A percentile compares a stretch with the other conserved stretches of the same genome.
Evolutionary conservation across 2,888 invertebrate species (phyloP).

Genomic region (Drosophila kokeensis): DNA sequence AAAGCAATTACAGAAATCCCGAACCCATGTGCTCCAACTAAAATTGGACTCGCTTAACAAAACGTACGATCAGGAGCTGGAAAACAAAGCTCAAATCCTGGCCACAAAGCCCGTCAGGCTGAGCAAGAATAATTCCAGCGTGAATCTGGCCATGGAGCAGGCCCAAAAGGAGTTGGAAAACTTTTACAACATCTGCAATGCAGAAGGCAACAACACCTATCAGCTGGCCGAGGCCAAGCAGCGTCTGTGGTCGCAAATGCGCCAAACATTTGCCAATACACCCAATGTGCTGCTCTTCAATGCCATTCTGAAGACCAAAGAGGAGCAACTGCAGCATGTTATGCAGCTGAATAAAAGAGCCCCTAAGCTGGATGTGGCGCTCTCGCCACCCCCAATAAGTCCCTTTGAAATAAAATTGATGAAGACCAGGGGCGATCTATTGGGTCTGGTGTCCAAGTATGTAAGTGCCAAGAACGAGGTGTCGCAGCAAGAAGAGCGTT

Average conservation of each 20-base stretch:
- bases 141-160: conserved; percentile 72
- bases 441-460: conserved; percentile 79
- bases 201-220: conserved; percentile 49
- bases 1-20: conserved; percentile 61
- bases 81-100: conserved; percentile 67
- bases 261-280: conserved; percentile 76
- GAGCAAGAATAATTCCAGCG: conserved; percentile 75
- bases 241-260: conserved; percentile 80
- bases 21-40: conserved; percentile 72
- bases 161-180: conserved; percentile 78
- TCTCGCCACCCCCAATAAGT: conserved; percentile 60
- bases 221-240: conserved; percentile 71
- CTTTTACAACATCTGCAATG: conserved; percentile 75
- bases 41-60: conserved; percentile 72
- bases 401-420: conserved; percentile 78
- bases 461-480: conserved; percentile 71
- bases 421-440: conserved; percentile 76
- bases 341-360: conserved; percentile 72
- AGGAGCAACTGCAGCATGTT: conserved; percentile 82
- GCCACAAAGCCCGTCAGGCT: conserved; percentile 81
- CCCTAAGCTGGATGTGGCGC: conserved; percentile 4
- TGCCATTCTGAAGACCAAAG: conserved; percentile 79
- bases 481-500: conserved; percentile 68
- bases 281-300: conserved; percentile 82
- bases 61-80: conserved; percentile 66